A percentile compares a stretch with the other conserved stretches of the same genome.
Evolutionary conservation across 2,888 invertebrate species (phyloP).

Genomic region (Scrobipalpa costella): DNA sequence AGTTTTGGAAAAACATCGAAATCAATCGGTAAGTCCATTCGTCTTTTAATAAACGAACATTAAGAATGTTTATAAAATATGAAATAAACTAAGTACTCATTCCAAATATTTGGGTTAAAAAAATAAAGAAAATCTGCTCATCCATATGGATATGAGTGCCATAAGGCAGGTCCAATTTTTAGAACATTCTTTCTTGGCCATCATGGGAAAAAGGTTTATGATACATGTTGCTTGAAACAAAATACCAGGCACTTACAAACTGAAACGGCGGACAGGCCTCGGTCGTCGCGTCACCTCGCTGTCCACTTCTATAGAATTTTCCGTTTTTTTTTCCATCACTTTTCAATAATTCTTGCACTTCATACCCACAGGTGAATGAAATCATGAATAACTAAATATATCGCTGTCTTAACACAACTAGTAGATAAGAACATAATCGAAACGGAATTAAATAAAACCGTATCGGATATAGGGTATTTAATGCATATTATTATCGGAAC

Average conservation of each 20-base stretch:
- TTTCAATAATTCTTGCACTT: neutral
- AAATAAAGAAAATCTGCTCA: neutral
- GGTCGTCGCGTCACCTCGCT: neutral
- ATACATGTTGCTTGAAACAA: neutral
- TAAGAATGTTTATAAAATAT: too few species aligned
- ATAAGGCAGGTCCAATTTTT: too few species aligned
- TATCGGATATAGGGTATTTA: neutral
- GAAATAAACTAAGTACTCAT: too few species aligned
- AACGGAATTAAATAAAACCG: neutral
- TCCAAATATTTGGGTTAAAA: too few species aligned
- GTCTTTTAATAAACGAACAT: neutral
- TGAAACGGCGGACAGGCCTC: neutral
- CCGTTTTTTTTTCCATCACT: neutral
- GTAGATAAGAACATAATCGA: neutral
- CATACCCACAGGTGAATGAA: neutral
- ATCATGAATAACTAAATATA: neutral
- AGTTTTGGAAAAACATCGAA: too few species aligned
- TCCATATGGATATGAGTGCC: neutral
- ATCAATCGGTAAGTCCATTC: too few species aligned
- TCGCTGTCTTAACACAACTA: constrained; percentile 1
- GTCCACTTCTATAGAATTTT: constrained; percentile 1
- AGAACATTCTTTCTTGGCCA: too few species aligned
- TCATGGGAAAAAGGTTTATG: neutral
- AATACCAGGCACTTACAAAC: constrained; percentile 10
- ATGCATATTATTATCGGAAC: constrained; percentile 13